These are phyloP conservation scores for Zaprionus gabonicus DNA, from an alignment of 1,140 invertebrate species.

Conservation along the genomic window DNA sequence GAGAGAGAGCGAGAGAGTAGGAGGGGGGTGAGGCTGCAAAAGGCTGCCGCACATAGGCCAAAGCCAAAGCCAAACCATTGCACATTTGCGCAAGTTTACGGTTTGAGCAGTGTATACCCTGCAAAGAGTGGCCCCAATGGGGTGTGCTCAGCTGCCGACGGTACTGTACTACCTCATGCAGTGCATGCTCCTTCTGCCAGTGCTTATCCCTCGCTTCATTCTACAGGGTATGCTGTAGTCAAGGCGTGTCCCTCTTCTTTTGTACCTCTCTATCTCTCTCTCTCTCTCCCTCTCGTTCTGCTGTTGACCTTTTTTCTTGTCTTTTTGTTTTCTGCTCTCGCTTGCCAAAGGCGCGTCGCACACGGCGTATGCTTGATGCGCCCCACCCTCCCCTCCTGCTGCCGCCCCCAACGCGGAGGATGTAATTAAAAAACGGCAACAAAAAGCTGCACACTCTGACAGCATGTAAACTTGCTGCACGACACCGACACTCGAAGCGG, in stretches of 20 bases:
- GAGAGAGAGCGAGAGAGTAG: not conserved
- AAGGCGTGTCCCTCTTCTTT: slow-evolving; percentile 5
- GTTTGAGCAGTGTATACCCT: slow-evolving; percentile 49
- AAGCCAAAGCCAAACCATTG: slow-evolving; percentile 72
- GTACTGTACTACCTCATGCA: no score
- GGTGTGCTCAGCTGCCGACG: no score
- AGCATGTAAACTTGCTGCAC: slow-evolving; percentile 54
- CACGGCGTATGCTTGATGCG: slow-evolving; percentile 30
- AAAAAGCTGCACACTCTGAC: slow-evolving; percentile 62
- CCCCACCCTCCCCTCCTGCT: not conserved
- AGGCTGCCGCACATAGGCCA: slow-evolving; percentile 59
- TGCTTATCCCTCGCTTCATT: not conserved
- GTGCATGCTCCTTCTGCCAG: no score
- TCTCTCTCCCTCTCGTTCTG: not conserved
- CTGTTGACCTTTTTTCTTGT: slow-evolving; percentile 1
- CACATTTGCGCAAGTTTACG: slow-evolving; percentile 67
- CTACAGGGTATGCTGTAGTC: slow-evolving; percentile 25
- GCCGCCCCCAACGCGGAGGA: slow-evolving; percentile 40
- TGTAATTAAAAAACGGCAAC: slow-evolving; percentile 77
- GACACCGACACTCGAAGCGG: slow-evolving; percentile 45
- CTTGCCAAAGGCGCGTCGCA: slow-evolving; percentile 40
- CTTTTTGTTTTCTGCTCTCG: slow-evolving; percentile 4
- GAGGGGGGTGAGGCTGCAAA: not conserved
- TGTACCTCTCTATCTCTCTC: slow-evolving; percentile 8
- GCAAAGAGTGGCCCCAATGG: not conserved